Conservation (phyloP, 1,140 invertebrate species). For the Colletes gigas region DNA sequence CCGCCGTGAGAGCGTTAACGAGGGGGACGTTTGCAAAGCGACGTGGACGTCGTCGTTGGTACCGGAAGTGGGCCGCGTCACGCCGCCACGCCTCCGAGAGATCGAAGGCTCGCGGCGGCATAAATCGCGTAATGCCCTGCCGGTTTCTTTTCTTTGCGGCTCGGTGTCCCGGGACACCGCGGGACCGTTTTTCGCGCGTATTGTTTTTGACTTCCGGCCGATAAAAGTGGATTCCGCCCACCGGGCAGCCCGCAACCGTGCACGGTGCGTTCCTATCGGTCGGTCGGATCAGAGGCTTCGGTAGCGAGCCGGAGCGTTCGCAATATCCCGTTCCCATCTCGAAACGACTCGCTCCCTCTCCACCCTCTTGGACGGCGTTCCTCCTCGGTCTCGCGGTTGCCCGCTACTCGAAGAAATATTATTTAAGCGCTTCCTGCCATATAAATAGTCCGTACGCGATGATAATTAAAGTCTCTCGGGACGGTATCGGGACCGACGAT, state of each 20-base stretch:
- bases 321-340: slow-evolving; percentile 73
- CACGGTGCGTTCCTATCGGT: slow-evolving; percentile 64
- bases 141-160: neutral
- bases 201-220: slow-evolving; percentile 79
- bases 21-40: neutral
- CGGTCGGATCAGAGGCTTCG: slow-evolving; percentile 74
- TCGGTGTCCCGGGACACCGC: slow-evolving; percentile 20
- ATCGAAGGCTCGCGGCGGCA: slow-evolving; percentile 1
- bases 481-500: slow-evolving; percentile 66
- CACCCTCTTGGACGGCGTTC: neutral
- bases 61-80: slow-evolving; percentile 12
- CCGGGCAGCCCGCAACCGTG: slow-evolving; percentile 56
- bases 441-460: slow-evolving; percentile 80
- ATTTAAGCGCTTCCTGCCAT: slow-evolving; percentile 81
- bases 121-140: slow-evolving; percentile 3
- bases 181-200: slow-evolving; percentile 69
- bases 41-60: neutral
- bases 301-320: slow-evolving; percentile 65
- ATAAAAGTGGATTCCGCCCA: slow-evolving; percentile 75
- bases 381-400: slow-evolving; percentile 20
- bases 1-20: neutral
- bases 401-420: slow-evolving; percentile 76
- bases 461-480: slow-evolving; percentile 79
- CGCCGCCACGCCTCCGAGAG: slow-evolving; percentile 14
- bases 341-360: slow-evolving; percentile 11